phyloP scores from a whole-genome alignment of 2,888 invertebrate species.

The Rotaria magnacalcarata region DNA sequence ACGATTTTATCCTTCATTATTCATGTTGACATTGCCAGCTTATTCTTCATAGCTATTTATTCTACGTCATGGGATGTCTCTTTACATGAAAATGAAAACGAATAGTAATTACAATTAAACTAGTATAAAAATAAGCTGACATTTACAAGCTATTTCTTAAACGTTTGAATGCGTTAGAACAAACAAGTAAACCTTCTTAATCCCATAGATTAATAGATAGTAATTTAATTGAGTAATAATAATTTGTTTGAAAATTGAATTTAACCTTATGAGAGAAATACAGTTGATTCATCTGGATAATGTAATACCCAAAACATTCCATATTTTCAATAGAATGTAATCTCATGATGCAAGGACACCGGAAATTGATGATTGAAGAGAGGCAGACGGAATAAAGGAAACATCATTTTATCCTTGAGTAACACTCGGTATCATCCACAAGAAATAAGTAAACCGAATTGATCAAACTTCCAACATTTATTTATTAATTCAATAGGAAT shows the following conservation, averaged over 20 bases:
- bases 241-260: too few relatives aligned
- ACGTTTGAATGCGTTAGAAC: background rate
- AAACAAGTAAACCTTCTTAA: background rate
- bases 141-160: background rate
- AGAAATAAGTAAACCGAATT: background rate
- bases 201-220: too few relatives aligned
- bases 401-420: background rate
- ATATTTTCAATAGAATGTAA: background rate
- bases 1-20: background rate
- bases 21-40: background rate
- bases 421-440: background rate
- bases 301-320: background rate
- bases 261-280: too few relatives aligned
- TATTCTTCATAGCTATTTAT: background rate
- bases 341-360: background rate
- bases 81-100: background rate
- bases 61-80: background rate
- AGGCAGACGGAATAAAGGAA: background rate
- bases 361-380: background rate
- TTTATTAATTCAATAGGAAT: background rate
- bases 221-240: too few relatives aligned
- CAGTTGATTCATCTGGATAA: too few relatives aligned
- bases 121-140: background rate
- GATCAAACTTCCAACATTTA: background rate
- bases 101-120: background rate